Percentiles rank a stretch among this genome's conserved stretches.
phyloP scores from a whole-genome alignment of 2,888 invertebrate species.

The Cacoxenus indagator region DNA sequence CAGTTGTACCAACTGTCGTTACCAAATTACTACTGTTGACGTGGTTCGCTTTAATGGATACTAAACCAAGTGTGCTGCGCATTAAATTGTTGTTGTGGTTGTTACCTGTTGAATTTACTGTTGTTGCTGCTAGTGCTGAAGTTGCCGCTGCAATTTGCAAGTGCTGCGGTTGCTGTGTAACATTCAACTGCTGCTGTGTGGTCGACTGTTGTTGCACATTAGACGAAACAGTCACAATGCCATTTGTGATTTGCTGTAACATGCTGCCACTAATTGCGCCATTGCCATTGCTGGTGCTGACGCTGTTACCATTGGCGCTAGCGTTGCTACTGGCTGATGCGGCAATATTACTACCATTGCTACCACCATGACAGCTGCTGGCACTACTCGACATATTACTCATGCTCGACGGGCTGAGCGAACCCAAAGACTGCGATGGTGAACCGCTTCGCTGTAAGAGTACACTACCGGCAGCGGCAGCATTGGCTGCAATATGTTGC shows the following conservation, averaged over 20 bases:
- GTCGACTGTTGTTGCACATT: slow-evolving; percentile 55
- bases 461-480: slow-evolving; percentile 26
- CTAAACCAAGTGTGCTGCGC: slow-evolving; percentile 70
- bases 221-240: slow-evolving; percentile 50
- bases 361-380: slow-evolving; percentile 65
- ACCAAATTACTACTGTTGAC: slow-evolving; percentile 25
- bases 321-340: slow-evolving; percentile 36
- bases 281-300: slow-evolving; percentile 39
- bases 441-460: slow-evolving; percentile 67
- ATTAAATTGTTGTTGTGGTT: slow-evolving; percentile 68
- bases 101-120: slow-evolving; percentile 64
- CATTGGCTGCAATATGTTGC: slow-evolving; percentile 58
- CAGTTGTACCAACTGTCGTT: slow-evolving; percentile 41
- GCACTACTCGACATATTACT: slow-evolving; percentile 71
- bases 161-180: slow-evolving; percentile 41
- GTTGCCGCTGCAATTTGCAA: slow-evolving; percentile 42
- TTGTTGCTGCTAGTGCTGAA: slow-evolving; percentile 32
- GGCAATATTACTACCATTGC: slow-evolving; percentile 47
- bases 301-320: slow-evolving; percentile 46
- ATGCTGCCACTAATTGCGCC: slow-evolving; percentile 28
- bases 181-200: slow-evolving; percentile 42
- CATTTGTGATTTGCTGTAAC: slow-evolving; percentile 52
- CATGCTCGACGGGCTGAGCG: slow-evolving; percentile 70
- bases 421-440: slow-evolving; percentile 70
- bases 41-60: slow-evolving; percentile 66